Conservation (phyloP, 2,113 vertebrate genomes). For the Danionella cerebrum region DNA sequence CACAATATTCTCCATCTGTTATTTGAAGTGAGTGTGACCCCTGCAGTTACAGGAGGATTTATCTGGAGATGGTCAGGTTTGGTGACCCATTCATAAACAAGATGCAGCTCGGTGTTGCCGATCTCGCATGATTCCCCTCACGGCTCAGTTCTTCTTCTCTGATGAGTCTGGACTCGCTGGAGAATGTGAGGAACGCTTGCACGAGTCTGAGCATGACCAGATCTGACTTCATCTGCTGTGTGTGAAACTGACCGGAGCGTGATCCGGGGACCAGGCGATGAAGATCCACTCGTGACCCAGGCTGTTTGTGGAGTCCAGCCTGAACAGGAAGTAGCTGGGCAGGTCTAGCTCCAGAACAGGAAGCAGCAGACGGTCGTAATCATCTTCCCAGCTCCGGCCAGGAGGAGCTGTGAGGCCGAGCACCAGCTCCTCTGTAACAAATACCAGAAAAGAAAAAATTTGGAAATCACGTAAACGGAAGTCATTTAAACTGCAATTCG, state of each 20-base stretch:
- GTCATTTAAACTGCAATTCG: too few species aligned
- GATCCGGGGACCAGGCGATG: slow-evolving; percentile 91
- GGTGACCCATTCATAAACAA: too few species aligned
- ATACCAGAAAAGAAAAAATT: too few species aligned
- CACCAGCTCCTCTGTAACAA: slow-evolving; percentile 78
- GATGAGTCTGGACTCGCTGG: not conserved
- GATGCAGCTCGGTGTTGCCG: too few species aligned
- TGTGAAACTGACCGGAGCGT: slow-evolving; percentile 74
- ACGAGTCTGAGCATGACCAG: too few species aligned
- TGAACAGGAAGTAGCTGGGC: slow-evolving; percentile 87
- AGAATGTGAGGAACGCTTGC: not conserved
- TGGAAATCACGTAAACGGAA: too few species aligned
- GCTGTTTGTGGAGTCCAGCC: slow-evolving; percentile 89
- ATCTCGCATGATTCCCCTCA: too few species aligned
- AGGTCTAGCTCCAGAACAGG: slow-evolving; percentile 80
- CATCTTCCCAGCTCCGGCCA: slow-evolving; percentile 80
- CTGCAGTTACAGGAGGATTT: too few species aligned
- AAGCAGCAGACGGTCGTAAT: slow-evolving; percentile 82
- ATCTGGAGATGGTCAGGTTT: too few species aligned
- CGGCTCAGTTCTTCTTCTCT: not conserved
- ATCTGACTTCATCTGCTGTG: too few species aligned
- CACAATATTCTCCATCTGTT: too few species aligned
- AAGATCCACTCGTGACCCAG: slow-evolving; percentile 95
- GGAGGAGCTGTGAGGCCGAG: slow-evolving; percentile 70
- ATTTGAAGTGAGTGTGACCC: too few species aligned